phyloP scores from a whole-genome alignment of 2,113 vertebrate genomes.

The Micromys minutus region DNA sequence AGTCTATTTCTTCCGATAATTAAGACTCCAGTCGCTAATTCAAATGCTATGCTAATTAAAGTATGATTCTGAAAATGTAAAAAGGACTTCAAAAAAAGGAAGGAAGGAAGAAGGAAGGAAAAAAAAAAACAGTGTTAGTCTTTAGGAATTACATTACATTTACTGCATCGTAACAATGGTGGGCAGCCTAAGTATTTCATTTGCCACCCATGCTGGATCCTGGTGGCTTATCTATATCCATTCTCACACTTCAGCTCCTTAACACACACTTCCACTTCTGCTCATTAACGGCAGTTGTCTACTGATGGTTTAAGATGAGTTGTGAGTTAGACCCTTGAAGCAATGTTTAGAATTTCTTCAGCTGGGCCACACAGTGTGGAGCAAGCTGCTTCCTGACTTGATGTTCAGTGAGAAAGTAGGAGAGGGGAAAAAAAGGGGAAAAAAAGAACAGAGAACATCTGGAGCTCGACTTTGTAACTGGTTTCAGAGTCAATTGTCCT shows the following conservation, averaged over 20 bases:
- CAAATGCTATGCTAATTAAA: constrained; percentile 92
- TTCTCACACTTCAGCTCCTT: constrained; percentile 82
- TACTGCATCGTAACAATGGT: constrained; percentile 83
- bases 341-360: constrained; percentile 62
- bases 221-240: constrained; percentile 73
- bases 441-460: constrained; percentile 45
- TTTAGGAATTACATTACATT: constrained; percentile 87
- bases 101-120: constrained; percentile 63
- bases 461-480: constrained; percentile 55
- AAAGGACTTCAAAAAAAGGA: constrained; percentile 76
- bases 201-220: constrained; percentile 75
- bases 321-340: constrained; percentile 73
- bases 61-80: constrained; percentile 87
- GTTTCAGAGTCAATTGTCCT: constrained; percentile 35
- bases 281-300: constrained; percentile 79
- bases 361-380: constrained; percentile 71
- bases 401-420: constrained; percentile 22
- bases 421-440: neutral
- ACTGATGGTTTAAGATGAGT: constrained; percentile 80
- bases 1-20: constrained; percentile 90
- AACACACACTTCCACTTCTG: constrained; percentile 72
- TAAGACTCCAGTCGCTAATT: constrained; percentile 90
- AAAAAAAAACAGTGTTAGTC: constrained; percentile 79
- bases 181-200: constrained; percentile 84
- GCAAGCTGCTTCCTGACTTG: constrained; percentile 67